Evolutionary conservation across 1,140 invertebrate species (phyloP).

Genomic region (Carcinoscorpius rotundicauda): DNA sequence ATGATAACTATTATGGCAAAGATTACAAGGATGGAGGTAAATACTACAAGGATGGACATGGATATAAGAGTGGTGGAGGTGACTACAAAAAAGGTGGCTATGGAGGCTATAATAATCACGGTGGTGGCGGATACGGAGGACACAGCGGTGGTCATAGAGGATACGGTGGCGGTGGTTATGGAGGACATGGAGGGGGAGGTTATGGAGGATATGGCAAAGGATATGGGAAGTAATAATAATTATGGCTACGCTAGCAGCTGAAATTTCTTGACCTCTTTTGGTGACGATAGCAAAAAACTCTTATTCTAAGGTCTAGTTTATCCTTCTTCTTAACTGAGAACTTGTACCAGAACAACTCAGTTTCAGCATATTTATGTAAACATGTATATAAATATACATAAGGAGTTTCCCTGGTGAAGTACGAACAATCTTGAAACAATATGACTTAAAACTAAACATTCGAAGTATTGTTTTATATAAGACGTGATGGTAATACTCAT

Average conservation of each 20-base stretch:
- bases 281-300: too few relatives aligned
- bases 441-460: too few relatives aligned
- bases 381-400: too few relatives aligned
- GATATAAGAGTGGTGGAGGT: constrained; percentile 8
- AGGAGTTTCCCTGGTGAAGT: too few relatives aligned
- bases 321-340: too few relatives aligned
- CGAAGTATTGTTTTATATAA: too few relatives aligned
- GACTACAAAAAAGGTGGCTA: constrained; percentile 2
- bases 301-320: too few relatives aligned
- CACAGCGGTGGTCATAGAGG: constrained; percentile 4
- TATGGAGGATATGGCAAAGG: not conserved
- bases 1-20: constrained; percentile 8
- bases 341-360: too few relatives aligned
- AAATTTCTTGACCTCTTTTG: too few relatives aligned
- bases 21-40: constrained; percentile 17
- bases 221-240: constrained; percentile 1
- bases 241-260: not conserved
- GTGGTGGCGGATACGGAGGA: constrained; percentile 7
- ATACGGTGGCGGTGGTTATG: constrained; percentile 10
- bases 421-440: too few relatives aligned
- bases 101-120: constrained; percentile 4
- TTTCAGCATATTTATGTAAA: too few relatives aligned
- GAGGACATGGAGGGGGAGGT: constrained; percentile 1
- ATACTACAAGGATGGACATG: constrained; percentile 11
- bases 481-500: too few relatives aligned